A percentile compares a stretch with the other conserved stretches of the same genome.
Evolutionary conservation across 2,113 vertebrate genomes (phyloP).

Genomic region (Uria aalge): DNA sequence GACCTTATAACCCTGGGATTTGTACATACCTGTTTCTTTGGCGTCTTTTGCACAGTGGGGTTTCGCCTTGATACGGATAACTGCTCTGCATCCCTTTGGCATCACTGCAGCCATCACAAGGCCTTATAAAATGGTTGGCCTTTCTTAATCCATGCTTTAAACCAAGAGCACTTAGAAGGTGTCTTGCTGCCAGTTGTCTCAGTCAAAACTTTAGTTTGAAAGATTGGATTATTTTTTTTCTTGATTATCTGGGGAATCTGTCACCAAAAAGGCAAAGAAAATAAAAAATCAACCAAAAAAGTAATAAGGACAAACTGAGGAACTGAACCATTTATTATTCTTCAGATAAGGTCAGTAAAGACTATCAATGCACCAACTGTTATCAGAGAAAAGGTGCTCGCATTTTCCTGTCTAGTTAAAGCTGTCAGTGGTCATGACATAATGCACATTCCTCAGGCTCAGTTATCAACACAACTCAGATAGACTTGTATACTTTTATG

Average conservation of each 20-base stretch:
- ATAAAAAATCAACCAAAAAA: not conserved
- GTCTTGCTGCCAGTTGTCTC: not conserved
- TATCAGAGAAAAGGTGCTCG: slow-evolving; percentile 27
- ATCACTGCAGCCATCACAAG: not conserved
- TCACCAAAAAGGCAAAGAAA: slow-evolving; percentile 2
- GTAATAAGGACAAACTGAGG: slow-evolving; percentile 19
- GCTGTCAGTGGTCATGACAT: slow-evolving; percentile 27
- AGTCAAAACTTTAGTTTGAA: not conserved
- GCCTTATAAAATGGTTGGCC: not conserved
- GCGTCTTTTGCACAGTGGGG: not conserved
- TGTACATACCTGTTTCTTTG: not conserved
- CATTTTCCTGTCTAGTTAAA: slow-evolving; percentile 31
- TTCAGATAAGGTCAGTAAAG: slow-evolving; percentile 32
- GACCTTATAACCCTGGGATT: not conserved
- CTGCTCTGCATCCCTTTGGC: not conserved
- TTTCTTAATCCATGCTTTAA: not conserved
- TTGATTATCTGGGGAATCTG: not conserved
- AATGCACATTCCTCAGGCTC: slow-evolving; percentile 16
- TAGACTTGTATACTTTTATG: slow-evolving; percentile 18
- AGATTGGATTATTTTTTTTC: not conserved
- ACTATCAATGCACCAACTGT: not conserved
- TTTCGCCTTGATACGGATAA: not conserved
- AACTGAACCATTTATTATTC: slow-evolving; percentile 11
- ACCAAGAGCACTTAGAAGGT: not conserved
- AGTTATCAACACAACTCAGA: slow-evolving; percentile 23